Evolutionary conservation across 2,888 invertebrate genomes (phyloP).

Genomic region (Pomacea canaliculata): DNA sequence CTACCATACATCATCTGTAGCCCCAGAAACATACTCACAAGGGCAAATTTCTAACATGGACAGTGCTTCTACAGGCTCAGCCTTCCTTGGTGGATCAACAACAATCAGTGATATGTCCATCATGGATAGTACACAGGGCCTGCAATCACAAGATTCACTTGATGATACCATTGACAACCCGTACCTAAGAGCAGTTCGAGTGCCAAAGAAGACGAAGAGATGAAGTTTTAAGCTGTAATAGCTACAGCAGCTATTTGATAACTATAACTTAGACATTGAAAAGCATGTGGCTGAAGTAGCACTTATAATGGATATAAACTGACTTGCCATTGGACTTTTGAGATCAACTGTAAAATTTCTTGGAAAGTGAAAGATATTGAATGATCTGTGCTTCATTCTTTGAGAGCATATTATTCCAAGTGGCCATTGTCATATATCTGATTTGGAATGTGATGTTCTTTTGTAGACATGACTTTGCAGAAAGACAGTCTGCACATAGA

Average conservation of each 20-base stretch:
- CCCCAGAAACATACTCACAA: slow-evolving; percentile 23
- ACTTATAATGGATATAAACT: no score
- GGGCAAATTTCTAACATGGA: slow-evolving; percentile 14
- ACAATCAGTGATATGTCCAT: background rate
- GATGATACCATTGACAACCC: slow-evolving; percentile 80
- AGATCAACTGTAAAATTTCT: no score
- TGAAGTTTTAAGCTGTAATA: background rate
- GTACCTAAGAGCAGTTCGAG: slow-evolving; percentile 75
- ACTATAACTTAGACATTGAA: no score
- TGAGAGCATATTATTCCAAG: no score
- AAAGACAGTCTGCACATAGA: no score
- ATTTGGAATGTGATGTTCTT: no score
- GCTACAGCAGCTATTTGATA: background rate
- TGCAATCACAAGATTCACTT: slow-evolving; percentile 45
- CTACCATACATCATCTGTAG: slow-evolving; percentile 40
- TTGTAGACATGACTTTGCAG: no score
- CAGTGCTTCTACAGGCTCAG: slow-evolving; percentile 6
- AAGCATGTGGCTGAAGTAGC: no score
- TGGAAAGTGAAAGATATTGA: no score
- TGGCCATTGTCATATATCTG: no score
- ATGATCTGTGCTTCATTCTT: no score
- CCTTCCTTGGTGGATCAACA: background rate
- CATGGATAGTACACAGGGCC: slow-evolving; percentile 6
- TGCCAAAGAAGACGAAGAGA: slow-evolving; percentile 56
- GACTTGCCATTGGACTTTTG: no score